phyloP scores from a whole-genome alignment of 92 coral and sea anemone species.

The Paramuricea clavata region DNA sequence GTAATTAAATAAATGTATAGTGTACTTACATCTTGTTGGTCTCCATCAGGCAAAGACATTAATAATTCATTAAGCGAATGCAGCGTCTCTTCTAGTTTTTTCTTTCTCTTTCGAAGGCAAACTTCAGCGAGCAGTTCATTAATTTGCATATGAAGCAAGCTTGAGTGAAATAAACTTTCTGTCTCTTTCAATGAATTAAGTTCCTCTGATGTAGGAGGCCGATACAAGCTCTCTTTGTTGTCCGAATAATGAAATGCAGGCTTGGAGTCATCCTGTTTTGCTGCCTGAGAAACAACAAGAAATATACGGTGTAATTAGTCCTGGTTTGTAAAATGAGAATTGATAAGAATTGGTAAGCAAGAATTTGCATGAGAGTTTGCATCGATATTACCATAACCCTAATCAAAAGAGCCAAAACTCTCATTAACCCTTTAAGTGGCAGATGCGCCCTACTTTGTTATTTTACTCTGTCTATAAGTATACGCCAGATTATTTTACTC shows the following conservation, averaged over 20 bases:
- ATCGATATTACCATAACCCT: too few species aligned
- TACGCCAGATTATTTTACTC: too few species aligned
- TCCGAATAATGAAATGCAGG: conserved; percentile 45
- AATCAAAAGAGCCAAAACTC: too few species aligned
- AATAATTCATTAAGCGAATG: conserved; percentile 76
- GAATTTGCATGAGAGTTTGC: too few species aligned
- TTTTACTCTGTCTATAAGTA: too few species aligned
- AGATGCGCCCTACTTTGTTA: too few species aligned
- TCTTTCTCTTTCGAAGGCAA: conserved; percentile 76
- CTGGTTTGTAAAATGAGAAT: too few species aligned
- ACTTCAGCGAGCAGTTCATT: conserved; percentile 89
- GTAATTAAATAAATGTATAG: too few species aligned
- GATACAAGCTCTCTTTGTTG: conserved; percentile 76
- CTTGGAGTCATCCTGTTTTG: conserved; percentile 22
- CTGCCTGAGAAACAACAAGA: neutral
- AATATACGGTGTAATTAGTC: too few species aligned
- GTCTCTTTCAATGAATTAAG: conserved; percentile 89
- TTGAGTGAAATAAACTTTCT: conserved; percentile 91
- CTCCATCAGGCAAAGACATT: conserved; percentile 81
- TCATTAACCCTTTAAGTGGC: too few species aligned
- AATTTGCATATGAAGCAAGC: conserved; percentile 96
- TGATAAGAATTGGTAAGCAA: too few species aligned
- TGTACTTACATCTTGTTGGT: conserved; percentile 79
- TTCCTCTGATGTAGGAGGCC: conserved; percentile 98
- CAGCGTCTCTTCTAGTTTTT: conserved; percentile 75